Evolutionary conservation across 2,797 vertebrate species (phyloP), one percentile per base, ranked within the genome.

Genomic region (Melanotaenia maccullochi): DNA sequence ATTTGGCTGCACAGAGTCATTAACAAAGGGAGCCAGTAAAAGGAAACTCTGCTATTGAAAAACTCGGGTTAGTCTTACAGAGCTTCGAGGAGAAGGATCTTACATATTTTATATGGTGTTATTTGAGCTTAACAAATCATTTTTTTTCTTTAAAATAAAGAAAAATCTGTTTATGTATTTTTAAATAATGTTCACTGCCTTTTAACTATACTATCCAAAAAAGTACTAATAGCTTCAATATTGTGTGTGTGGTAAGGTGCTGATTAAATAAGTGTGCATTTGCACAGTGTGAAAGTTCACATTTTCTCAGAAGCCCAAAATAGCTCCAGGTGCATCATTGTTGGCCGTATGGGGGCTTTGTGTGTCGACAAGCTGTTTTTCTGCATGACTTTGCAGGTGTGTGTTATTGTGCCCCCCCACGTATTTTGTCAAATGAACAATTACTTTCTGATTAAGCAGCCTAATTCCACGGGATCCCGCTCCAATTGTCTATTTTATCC

Each of bases 401-500:
- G 73, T 83, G 86, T 83, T 92, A 85, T 92, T 91, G 84, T 91
- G 75, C 67, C 60, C 59, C 60, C 67, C 66, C 61, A 69, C 28
- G 49, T 84, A 84, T 93, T 91, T 81, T 93, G 87, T 89, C 80
- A 89, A 86, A 88, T 85, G 83, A 91, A 93, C 91, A 93, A 88
- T 92, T 83, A 71, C 81, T 85, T 92, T 91, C 87, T 76, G 83
- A 93, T 92, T 87, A 89, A 89, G 87, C 90, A 82, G 82, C 71
- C 85, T 92, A 92, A 93, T 92, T 89, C 90, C 81, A 78, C 6
- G 20, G 93, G 92, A 86, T 94, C 88, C 90, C 24, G 66, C 71
- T 76, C 73, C 85, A 69, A 94, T 95, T 95, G 93, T 95, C 88
- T 68, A 24, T 87, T 59, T 93, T 82, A 93, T 94, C 92, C 93